These are phyloP conservation scores for Drosophila eohydei DNA, from an alignment of 2,888 invertebrate genomes.

Conservation along the genomic window DNA sequence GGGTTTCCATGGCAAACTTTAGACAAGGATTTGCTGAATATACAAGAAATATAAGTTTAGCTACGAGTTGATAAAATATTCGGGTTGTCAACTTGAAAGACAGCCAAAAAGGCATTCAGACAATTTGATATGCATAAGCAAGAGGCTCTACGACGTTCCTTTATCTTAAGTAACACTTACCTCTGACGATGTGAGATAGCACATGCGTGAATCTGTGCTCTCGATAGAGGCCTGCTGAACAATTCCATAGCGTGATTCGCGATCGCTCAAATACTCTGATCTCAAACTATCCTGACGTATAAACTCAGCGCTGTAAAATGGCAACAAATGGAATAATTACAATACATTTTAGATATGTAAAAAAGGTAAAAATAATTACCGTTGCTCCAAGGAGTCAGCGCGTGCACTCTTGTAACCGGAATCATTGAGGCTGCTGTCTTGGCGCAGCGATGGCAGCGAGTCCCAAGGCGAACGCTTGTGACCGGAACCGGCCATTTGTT, in stretches of 20 bases:
- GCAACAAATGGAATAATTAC: slow-evolving; percentile 64
- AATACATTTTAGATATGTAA: background rate
- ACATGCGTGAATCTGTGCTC: slow-evolving; percentile 96
- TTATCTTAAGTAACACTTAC: slow-evolving; percentile 87
- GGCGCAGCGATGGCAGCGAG: slow-evolving; percentile 92
- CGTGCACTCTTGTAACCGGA: slow-evolving; percentile 94
- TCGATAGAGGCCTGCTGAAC: slow-evolving; percentile 97
- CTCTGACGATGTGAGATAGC: slow-evolving; percentile 98
- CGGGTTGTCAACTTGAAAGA: background rate
- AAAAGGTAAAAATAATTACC: slow-evolving; percentile 85
- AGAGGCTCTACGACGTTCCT: background rate
- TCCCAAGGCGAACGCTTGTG: slow-evolving; percentile 95
- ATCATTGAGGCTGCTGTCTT: slow-evolving; percentile 94
- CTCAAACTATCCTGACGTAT: slow-evolving; percentile 95
- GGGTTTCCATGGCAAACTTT: background rate
- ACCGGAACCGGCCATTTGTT: slow-evolving; percentile 81
- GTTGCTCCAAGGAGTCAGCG: slow-evolving; percentile 94
- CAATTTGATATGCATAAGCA: background rate
- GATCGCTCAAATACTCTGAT: slow-evolving; percentile 95
- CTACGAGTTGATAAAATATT: background rate
- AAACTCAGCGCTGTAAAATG: slow-evolving; percentile 89
- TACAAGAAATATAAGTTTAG: background rate
- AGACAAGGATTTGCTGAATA: slow-evolving; percentile 2
- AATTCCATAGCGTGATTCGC: slow-evolving; percentile 94
- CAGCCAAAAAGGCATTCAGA: background rate